Base-by-base conservation (phyloP, 2,888 invertebrate genomes). In the Galerucella nymphaeae region DNA sequence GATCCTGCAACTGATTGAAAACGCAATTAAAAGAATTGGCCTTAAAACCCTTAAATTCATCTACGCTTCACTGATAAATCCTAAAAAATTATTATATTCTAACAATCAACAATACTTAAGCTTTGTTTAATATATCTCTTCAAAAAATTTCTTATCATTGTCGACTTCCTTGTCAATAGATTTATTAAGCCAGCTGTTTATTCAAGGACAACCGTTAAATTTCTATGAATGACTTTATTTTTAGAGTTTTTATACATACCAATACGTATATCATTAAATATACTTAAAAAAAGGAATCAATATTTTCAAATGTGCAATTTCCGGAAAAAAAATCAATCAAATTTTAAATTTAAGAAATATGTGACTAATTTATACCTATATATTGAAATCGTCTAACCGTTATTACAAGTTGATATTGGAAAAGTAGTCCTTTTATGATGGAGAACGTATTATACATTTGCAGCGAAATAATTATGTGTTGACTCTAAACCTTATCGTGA, bases 121-220 rank as follows among this genome's bases (percentile, higher is more conserved):
- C 41, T 14, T 67, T 67, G 55, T 58, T 48, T 58, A 58, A 20
- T 58, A 48, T 59, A 45, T 59, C 45, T 58, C 48, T 59, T 48
- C 50, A 48, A 61, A 48, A 61, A 67, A 67, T 42, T 70, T 61
- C 70, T 73, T 73, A 73, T 73, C 73, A 73, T 30, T 48, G 14
- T 42, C 45, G 23, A 70, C 70, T 73, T 73, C 73, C 73, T 73
- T 66, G 64, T 70, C 61, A 72, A 64, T 53, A 69, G 41, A 67
- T 58, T 67, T 71, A 72, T 77, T 76, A 73, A 77, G 76, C 76
- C 79, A 79, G 78, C 79, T 79, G 79, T 77, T 79, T 70, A 67
- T 74, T 77, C 76, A 79, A 78, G 78, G 77, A 75, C 78, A 65
- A 75, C 79, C 77, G 79, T 79, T 79, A 76, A 75, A 70, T 67